A percentile compares a stretch with the other conserved stretches of the same genome.
These are phyloP conservation scores for Coracopsis vasa DNA, from an alignment of 2,113 vertebrate species.

Conservation along the genomic window DNA sequence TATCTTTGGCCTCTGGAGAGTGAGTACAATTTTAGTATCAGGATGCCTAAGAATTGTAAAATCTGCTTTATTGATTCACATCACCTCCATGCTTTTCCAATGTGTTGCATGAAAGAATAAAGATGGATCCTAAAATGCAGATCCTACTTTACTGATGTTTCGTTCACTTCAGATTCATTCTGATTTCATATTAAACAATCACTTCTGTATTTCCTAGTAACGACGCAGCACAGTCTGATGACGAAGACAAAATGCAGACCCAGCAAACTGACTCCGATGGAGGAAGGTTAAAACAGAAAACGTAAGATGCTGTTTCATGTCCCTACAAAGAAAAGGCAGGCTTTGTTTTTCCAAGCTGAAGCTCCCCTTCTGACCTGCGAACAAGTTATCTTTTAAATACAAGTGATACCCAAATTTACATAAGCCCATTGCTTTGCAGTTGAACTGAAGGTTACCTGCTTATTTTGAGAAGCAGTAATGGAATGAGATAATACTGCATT, in stretches of 20 bases:
- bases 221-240: constrained; percentile 94
- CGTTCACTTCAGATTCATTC: neutral
- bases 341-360: neutral
- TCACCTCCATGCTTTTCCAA: neutral
- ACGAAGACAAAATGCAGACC: constrained; percentile 92
- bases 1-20: neutral
- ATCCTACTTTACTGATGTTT: neutral
- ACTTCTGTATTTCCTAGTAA: constrained; percentile 76
- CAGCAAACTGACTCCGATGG: constrained; percentile 88
- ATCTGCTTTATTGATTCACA: neutral
- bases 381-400: neutral
- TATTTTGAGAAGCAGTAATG: neutral
- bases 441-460: neutral
- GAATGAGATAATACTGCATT: neutral
- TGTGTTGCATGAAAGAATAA: neutral
- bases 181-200: neutral
- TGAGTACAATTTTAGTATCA: neutral
- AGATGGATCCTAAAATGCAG: neutral
- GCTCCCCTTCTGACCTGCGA: neutral
- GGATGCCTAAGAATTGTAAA: neutral
- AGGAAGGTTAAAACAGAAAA: constrained; percentile 96
- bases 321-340: neutral
- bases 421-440: neutral
- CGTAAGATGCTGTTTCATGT: constrained; percentile 75
- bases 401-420: neutral